phyloP scores from a whole-genome alignment of 2,888 invertebrate species.

The Alcis repandata region DNA sequence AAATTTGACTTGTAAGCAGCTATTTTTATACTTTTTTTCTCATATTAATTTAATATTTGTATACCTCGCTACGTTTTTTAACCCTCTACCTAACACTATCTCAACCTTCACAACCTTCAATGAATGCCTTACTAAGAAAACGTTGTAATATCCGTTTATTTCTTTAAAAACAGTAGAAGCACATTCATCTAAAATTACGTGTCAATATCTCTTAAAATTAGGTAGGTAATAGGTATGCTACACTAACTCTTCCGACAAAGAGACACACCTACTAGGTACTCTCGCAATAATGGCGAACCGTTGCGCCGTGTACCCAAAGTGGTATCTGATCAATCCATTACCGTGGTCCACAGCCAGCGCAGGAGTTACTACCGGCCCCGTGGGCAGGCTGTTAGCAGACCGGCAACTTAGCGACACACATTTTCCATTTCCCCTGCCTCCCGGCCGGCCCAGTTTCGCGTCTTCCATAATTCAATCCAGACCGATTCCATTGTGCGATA shows the following conservation, averaged over 20 bases:
- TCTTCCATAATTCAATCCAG: conserved; percentile 83
- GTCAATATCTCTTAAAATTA: not conserved
- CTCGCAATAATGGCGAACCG: conserved; percentile 40
- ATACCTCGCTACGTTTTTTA: too few species aligned
- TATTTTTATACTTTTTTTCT: too few species aligned
- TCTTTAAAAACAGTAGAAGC: not conserved
- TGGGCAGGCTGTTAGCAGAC: conserved; percentile 69
- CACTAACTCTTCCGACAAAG: conserved; percentile 10
- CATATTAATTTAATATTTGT: too few species aligned
- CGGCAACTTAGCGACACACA: conserved; percentile 82
- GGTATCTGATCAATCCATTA: conserved; percentile 85
- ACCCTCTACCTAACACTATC: too few species aligned
- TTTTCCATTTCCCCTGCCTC: conserved; percentile 83
- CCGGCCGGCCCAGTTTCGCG: conserved; percentile 74
- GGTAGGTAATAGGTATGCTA: not conserved
- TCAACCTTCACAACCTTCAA: too few species aligned
- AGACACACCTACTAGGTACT: not conserved
- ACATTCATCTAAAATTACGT: not conserved
- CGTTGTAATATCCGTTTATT: not conserved
- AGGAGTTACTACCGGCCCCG: conserved; percentile 65
- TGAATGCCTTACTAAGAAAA: too few species aligned
- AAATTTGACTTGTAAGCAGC: too few species aligned
- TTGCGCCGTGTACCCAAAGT: conserved; percentile 60
- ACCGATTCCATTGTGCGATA: conserved; percentile 75
- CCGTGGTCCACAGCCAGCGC: conserved; percentile 71